Evolutionary conservation across 2,797 vertebrate species (phyloP).

Genomic region (Amblyopsis hoosieri): DNA sequence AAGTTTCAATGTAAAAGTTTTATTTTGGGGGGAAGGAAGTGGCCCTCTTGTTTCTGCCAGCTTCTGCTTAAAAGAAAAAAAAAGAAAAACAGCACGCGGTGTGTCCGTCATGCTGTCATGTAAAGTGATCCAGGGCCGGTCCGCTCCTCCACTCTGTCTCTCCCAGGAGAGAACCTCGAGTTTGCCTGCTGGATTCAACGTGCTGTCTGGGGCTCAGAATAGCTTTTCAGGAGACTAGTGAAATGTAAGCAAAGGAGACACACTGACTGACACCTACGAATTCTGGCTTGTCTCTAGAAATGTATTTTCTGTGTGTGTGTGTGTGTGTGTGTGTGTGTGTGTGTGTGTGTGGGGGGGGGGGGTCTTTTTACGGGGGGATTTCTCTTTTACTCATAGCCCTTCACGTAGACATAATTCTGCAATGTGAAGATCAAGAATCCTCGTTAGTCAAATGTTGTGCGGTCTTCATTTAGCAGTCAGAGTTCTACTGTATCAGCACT

Average conservation of each 20-base stretch:
- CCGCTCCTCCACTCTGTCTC: slow-evolving; percentile 57
- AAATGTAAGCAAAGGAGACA: slow-evolving; percentile 80
- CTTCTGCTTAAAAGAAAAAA: slow-evolving; percentile 43
- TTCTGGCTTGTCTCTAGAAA: slow-evolving; percentile 40
- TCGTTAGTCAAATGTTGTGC: slow-evolving; percentile 29
- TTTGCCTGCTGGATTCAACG: slow-evolving; percentile 80
- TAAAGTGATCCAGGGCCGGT: slow-evolving; percentile 71
- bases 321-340: no score
- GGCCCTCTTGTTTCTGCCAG: slow-evolving; percentile 50
- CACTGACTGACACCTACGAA: slow-evolving; percentile 75
- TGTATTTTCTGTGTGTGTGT: slow-evolving; percentile 30
- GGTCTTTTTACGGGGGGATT: slow-evolving; percentile 49
- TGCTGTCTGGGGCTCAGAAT: slow-evolving; percentile 81
- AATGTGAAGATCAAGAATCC: slow-evolving; percentile 62
- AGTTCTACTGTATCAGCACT: no score
- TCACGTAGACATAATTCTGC: slow-evolving; percentile 48
- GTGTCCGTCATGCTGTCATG: slow-evolving; percentile 78
- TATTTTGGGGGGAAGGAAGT: slow-evolving; percentile 40
- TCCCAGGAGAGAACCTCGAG: slow-evolving; percentile 72
- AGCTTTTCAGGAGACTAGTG: slow-evolving; percentile 79
- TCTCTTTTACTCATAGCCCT: slow-evolving; percentile 48
- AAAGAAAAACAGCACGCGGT: slow-evolving; percentile 61
- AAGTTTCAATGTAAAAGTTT: slow-evolving; percentile 35
- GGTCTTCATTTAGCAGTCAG: slow-evolving; percentile 38
- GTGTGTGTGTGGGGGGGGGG: no score